Base-by-base conservation (phyloP, 2,113 vertebrate species). In the Boleophthalmus pectinirostris region DNA sequence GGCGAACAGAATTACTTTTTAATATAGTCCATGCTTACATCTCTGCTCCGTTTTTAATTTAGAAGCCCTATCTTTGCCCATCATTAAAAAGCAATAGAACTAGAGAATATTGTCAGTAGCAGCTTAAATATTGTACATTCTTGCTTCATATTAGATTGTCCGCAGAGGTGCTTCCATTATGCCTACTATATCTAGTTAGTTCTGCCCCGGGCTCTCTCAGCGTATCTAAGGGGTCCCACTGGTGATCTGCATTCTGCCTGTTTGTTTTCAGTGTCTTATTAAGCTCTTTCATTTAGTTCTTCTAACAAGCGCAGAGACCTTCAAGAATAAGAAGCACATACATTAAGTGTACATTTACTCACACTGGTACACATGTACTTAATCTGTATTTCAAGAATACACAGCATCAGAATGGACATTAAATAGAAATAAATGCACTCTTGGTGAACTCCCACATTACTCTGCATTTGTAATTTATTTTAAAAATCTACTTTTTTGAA, bases 231-330 rank as follows among this genome's bases (percentile, higher is more conserved):
- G 53, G 53, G 64, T 60, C 66, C 66, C 38, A 20, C 43, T 47
- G 21, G 46, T 1, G 9, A 83, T 88, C 83, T 82, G 56, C 79
- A 81, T 79, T 73, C 60, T 51, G 46, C 43, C 49, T 79, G 75
- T 86, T 85, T 84, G 75, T 75, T 81, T 73, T 71, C 68, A 60
- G 67, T 56, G 72, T 69, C 71, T 77, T 83, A 61, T 69, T 83
- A 68, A 71, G 46, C 77, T 58, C 76, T 87, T 84, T 79, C 70
- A 82, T 81, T 81, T 74, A 71, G 33, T 76, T 74, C 68, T 61
- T 80, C 70, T 73, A 81, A 84, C 63, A 83, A 63, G 69, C 54
- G 65, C 68, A 78, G 70, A 63, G 73, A 65, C 51, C 57, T 70
- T 46, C 47, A 69, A 58, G 66, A 77, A 56, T 60, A 75, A 64